Conservation (phyloP, 1,140 invertebrate genomes). For the Nephila pilipes region DNA sequence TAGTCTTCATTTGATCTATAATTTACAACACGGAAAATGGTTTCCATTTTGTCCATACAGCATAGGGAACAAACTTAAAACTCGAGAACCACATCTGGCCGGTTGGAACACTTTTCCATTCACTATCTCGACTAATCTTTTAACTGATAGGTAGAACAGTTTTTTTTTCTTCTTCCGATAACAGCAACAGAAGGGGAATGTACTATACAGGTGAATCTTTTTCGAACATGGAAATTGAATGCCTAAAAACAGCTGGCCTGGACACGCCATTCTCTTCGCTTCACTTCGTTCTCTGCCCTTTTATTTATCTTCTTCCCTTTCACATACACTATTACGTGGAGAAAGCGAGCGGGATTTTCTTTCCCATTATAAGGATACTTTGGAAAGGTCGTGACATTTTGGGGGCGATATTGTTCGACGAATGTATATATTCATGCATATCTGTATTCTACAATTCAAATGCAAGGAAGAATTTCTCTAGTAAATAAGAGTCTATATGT, state of each 20-base stretch:
- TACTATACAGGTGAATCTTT: background rate
- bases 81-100: background rate
- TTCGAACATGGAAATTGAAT: constrained; percentile 38
- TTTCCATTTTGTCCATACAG: background rate
- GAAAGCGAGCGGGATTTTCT: background rate
- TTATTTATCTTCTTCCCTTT: constrained; percentile 24
- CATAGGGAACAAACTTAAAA: background rate
- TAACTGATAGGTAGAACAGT: constrained; percentile 12
- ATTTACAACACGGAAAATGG: background rate
- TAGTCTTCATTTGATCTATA: background rate
- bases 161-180: background rate
- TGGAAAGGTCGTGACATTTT: constrained; percentile 21
- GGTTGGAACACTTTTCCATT: background rate
- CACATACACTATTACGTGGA: background rate
- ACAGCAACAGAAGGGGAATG: background rate
- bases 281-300: background rate
- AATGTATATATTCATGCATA: no score
- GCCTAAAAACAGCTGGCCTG: constrained; percentile 11
- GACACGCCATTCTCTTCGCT: constrained; percentile 44
- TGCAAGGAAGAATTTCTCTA: no score
- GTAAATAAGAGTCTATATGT: no score
- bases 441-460: no score
- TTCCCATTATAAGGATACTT: background rate
- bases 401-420: background rate
- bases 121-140: constrained; percentile 26